Evolutionary conservation across 2,113 vertebrate genomes (phyloP), one percentile per base, ranked within the genome.

Genomic region (Spermophilus dauricus): DNA sequence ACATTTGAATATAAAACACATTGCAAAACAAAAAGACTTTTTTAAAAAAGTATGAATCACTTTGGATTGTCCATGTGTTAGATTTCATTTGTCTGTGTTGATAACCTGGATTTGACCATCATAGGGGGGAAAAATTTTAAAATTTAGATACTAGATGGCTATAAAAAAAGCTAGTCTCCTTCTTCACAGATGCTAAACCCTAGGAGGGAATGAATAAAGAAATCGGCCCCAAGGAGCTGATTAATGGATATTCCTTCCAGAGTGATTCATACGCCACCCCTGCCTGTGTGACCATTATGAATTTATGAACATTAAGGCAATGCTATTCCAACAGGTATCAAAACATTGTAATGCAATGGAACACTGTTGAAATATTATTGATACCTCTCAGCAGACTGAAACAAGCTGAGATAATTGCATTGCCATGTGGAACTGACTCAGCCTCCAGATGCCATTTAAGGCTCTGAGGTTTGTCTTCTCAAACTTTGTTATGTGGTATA

Each of bases 271-370:
- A 58, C 0, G 5, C 18, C 61, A 92, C 14, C n/a, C 39, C 56
- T 96, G 51, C 65, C 84, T n/a, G 18, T 63, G 58, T 96, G 83
- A 93, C 76, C 89, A 92, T 84, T 95, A 96, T 20, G 85, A 84
- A 98, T 97, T 97, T 92, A 97, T 95, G 93, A 97, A 81, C 86
- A 94, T 96, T 87, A 94, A 37, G 69, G 37, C 75, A 93, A 95
- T 39, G 65, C 65, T 95, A 97, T 78, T 94, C 89, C 94, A 97
- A 96, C 86, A 97, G 95, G 86, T 92, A 96, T 96, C 89, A 94
- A 95, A 92, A 96, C 39, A 97, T 93, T 89, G 95, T 87, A 96
- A 90, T 95, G 86, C 18, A 67, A 82, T 75, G 76, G 89, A 91
- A 92, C 3, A 0, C 28, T 81, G 90, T 39, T 91, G 87, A 96